These are phyloP conservation scores for Irena cyanogastra DNA, from an alignment of 2,113 vertebrate genomes.

Conservation along the genomic window DNA sequence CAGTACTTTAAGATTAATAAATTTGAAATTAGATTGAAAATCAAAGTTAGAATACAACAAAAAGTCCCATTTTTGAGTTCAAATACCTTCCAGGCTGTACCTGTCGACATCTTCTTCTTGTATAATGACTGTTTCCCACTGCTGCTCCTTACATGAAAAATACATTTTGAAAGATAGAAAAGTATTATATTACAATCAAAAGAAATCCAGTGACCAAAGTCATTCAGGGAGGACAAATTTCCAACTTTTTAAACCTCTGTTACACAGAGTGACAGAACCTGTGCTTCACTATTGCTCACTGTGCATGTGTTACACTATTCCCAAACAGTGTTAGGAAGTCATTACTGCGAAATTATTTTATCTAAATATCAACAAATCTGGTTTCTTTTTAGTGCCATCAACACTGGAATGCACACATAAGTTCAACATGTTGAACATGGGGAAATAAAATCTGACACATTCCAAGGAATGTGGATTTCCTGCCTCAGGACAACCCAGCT, in stretches of 20 bases:
- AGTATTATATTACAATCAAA: not conserved
- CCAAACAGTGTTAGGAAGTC: not conserved
- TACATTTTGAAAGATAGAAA: not conserved
- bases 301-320: not conserved
- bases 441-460: not conserved
- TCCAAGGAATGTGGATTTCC: not conserved
- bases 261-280: not conserved
- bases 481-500: not conserved
- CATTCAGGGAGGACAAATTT: not conserved
- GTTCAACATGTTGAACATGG: not conserved
- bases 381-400: not conserved
- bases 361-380: not conserved
- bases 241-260: not conserved
- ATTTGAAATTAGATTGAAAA: not conserved
- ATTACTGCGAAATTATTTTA: not conserved
- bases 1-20: not conserved
- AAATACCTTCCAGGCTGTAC: slow-evolving; percentile 86
- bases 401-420: not conserved
- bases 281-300: not conserved
- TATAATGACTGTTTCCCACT: slow-evolving; percentile 90
- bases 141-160: slow-evolving; percentile 75
- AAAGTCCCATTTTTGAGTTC: not conserved
- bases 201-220: not conserved
- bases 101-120: slow-evolving; percentile 80
- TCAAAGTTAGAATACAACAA: not conserved